Base-by-base conservation (phyloP, 2,888 invertebrate genomes). In the Acanthopleura granulata region DNA sequence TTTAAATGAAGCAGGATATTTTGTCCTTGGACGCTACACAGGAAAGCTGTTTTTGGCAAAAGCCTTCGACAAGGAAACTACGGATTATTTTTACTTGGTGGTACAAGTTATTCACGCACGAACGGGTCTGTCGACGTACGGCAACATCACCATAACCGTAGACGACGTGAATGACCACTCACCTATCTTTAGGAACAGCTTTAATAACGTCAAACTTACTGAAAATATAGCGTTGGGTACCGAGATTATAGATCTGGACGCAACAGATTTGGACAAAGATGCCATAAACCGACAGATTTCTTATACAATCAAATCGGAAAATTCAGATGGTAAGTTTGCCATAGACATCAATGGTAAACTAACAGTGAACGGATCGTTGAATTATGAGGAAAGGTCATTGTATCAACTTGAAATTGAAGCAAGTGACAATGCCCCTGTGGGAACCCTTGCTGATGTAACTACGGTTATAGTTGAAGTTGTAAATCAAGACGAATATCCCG, bases 321-420 rank as follows among this genome's bases (percentile, higher is more conserved):
- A 80, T 62, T 40, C 22, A 11, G 77, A 71, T 9, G 72, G 76
- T 49, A 76, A 71, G 49, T 80, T 82, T 29, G 72, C 66, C 27
- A 77, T 85, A 12, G 79, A 82, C 75, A 30, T 73, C 0, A 51
- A 75, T 49, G 85, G 85, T 14, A 71, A 79, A 49, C 22, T 84
- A 0, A 79, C 73, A 51, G 51, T 79, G 9, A 76, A 77, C 72
- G 61, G 75, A 22, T 69, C 74, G 16, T 78, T 83, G 22, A 84
- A 85, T 74, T 72, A 83, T 49, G 85, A 85, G 73, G 72, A 49
- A 22, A 78, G 72, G 30, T 72, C 76, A 27, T 57, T 49, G 18
- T 81, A 79, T 62, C 69, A 50, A 11, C 72, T 81, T 69, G 27
- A 16, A 14, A 71, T 85, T 22, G 69, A 66, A 40, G 81, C 81